These are phyloP conservation scores for Leptinotarsa lineolata DNA, from an alignment of 1,140 invertebrate genomes.

Conservation along the genomic window DNA sequence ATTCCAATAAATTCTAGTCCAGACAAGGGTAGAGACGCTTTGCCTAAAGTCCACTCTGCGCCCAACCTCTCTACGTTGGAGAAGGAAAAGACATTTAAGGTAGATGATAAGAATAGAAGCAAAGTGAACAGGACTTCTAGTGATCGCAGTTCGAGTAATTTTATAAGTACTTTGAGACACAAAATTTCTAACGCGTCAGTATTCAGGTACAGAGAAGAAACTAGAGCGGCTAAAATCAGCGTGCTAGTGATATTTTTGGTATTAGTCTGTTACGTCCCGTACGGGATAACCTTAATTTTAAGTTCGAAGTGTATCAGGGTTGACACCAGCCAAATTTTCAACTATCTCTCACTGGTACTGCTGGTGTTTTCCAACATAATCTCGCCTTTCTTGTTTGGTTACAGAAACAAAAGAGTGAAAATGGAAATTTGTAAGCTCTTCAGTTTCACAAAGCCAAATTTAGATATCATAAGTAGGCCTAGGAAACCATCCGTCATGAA, in stretches of 20 bases:
- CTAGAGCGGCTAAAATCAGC: constrained; percentile 78
- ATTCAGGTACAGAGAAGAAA: constrained; percentile 80
- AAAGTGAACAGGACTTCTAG: constrained; percentile 51
- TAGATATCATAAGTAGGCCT: not conserved
- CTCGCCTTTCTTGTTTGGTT: constrained; percentile 78
- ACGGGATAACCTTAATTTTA: constrained; percentile 61
- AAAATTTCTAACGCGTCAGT: constrained; percentile 81
- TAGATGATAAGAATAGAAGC: constrained; percentile 22
- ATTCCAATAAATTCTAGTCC: constrained; percentile 9
- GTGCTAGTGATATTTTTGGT: constrained; percentile 74
- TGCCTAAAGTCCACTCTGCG: constrained; percentile 51
- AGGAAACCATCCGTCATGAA: constrained; percentile 17
- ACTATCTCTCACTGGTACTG: constrained; percentile 65
- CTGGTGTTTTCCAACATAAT: constrained; percentile 70
- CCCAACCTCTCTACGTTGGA: constrained; percentile 47
- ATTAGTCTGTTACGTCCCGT: constrained; percentile 72
- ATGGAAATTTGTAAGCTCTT: constrained; percentile 69
- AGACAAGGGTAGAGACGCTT: constrained; percentile 14
- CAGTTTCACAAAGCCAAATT: constrained; percentile 52
- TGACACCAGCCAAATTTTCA: constrained; percentile 55
- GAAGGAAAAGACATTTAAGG: constrained; percentile 21
- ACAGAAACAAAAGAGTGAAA: constrained; percentile 75
- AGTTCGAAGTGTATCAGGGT: constrained; percentile 55
- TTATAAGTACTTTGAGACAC: constrained; percentile 73
- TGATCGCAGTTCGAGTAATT: constrained; percentile 58